These are phyloP conservation scores for Contarinia nasturtii DNA, from an alignment of 1,140 invertebrate species.

Conservation along the genomic window DNA sequence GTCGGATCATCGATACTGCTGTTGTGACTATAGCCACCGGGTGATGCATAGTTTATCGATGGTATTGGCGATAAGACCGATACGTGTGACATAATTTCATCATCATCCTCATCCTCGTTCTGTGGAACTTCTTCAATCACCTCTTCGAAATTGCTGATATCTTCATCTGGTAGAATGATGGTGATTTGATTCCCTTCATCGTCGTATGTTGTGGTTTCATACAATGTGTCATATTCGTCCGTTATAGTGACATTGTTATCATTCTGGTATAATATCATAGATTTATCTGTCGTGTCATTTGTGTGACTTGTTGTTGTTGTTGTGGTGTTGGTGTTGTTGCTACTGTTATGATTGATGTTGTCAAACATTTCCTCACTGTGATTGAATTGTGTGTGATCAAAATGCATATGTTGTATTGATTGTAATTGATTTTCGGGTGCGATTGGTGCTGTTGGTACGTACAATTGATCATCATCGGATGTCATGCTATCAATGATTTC, in stretches of 20 bases:
- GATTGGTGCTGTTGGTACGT: slow-evolving; percentile 9
- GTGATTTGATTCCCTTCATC: slow-evolving; percentile 50
- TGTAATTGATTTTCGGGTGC: slow-evolving; percentile 10
- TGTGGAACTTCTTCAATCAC: slow-evolving; percentile 23
- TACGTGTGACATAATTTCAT: slow-evolving; percentile 9
- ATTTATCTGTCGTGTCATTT: slow-evolving; percentile 4
- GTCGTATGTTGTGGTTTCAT: slow-evolving; percentile 37
- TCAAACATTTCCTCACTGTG: too few species aligned
- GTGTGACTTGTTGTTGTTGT: slow-evolving; percentile 6
- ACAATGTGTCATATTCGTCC: slow-evolving; percentile 35
- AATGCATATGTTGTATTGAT: too few species aligned
- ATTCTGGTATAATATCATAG: slow-evolving; percentile 10
- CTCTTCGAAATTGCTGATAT: slow-evolving; percentile 29
- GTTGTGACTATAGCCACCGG: slow-evolving; percentile 22
- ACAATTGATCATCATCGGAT: background rate
- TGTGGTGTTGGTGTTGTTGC: slow-evolving; percentile 14
- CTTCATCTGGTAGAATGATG: slow-evolving; percentile 42
- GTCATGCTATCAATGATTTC: slow-evolving; percentile 23
- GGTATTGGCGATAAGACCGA: slow-evolving; percentile 20
- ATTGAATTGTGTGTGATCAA: too few species aligned
- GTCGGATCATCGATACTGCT: slow-evolving; percentile 26
- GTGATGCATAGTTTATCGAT: slow-evolving; percentile 14
- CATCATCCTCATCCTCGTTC: slow-evolving; percentile 15
- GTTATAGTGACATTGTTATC: slow-evolving; percentile 19
- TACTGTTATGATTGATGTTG: slow-evolving; percentile 11